phyloP scores from a whole-genome alignment of 2,888 invertebrate species.

The Bembecia ichneumoniformis region DNA sequence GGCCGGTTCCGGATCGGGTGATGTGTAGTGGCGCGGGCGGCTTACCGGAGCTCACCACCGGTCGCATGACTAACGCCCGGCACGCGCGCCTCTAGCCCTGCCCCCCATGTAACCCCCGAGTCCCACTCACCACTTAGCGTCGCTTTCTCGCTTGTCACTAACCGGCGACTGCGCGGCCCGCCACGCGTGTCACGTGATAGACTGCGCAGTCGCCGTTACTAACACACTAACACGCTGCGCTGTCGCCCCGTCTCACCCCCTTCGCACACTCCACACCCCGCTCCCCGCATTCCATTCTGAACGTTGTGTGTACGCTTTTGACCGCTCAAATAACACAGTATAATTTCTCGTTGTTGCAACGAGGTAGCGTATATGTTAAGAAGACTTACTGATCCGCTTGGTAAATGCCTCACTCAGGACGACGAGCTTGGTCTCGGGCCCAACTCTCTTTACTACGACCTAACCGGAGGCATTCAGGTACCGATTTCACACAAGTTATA shows the following conservation, averaged over 20 bases:
- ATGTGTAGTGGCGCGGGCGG: not conserved
- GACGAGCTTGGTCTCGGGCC: conserved; percentile 68
- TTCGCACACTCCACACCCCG: not conserved
- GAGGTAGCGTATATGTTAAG: conserved; percentile 58
- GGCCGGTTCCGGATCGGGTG: not conserved
- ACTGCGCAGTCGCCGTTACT: too few relatives aligned
- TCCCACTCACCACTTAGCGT: conserved; percentile 10
- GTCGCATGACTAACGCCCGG: conserved; percentile 7
- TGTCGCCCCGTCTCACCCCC: not conserved
- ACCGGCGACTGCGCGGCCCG: conserved; percentile 10
- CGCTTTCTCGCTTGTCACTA: conserved; percentile 25
- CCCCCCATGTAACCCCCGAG: conserved; percentile 4
- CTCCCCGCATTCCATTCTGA: not conserved
- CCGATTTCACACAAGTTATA: conserved; percentile 16
- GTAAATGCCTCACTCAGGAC: conserved; percentile 69
- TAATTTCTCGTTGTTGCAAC: conserved; percentile 48
- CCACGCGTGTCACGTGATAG: too few relatives aligned
- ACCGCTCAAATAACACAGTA: conserved; percentile 47
- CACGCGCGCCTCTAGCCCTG: conserved; percentile 7
- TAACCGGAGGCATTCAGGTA: conserved; percentile 72
- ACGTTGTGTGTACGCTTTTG: conserved; percentile 27
- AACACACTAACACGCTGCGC: conserved; percentile 35
- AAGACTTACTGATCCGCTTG: conserved; percentile 67
- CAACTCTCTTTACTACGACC: conserved; percentile 70
- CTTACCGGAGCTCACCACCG: not conserved